Conservation (phyloP, 1,140 invertebrate genomes). For the Palaemon carinicauda region DNA sequence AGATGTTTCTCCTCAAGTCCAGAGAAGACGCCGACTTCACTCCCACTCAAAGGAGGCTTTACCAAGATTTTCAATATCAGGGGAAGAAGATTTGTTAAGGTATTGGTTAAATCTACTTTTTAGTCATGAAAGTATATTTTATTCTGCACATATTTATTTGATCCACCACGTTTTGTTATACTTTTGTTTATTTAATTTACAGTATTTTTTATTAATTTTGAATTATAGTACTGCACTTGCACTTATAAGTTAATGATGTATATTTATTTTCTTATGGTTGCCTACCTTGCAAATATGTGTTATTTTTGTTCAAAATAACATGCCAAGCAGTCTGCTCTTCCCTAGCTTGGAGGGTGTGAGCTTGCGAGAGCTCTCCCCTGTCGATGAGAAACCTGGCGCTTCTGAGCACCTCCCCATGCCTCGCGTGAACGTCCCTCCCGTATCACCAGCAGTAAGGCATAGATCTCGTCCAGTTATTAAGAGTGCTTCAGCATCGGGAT, state of each 20-base stretch:
- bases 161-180: too few relatives aligned
- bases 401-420: constrained; percentile 45
- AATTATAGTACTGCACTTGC: too few relatives aligned
- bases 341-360: constrained; percentile 36
- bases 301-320: neutral
- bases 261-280: neutral
- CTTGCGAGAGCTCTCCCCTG: constrained; percentile 64
- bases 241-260: too few relatives aligned
- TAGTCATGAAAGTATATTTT: too few relatives aligned
- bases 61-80: constrained; percentile 80
- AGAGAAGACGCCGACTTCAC: constrained; percentile 74
- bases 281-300: neutral
- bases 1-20: constrained; percentile 87
- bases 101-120: neutral
- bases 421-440: constrained; percentile 59
- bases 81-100: constrained; percentile 59
- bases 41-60: constrained; percentile 68
- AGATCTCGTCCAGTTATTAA: constrained; percentile 80
- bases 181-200: too few relatives aligned
- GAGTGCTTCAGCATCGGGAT: constrained; percentile 90
- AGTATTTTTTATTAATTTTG: too few relatives aligned
- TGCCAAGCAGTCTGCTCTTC: constrained; percentile 24
- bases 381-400: constrained; percentile 62
- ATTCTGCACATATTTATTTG: too few relatives aligned
- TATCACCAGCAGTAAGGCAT: constrained; percentile 59